Percentiles rank a stretch among this genome's conserved stretches.
Conservation (phyloP, 2,113 vertebrate species). For the Mesitornis unicolor region DNA sequence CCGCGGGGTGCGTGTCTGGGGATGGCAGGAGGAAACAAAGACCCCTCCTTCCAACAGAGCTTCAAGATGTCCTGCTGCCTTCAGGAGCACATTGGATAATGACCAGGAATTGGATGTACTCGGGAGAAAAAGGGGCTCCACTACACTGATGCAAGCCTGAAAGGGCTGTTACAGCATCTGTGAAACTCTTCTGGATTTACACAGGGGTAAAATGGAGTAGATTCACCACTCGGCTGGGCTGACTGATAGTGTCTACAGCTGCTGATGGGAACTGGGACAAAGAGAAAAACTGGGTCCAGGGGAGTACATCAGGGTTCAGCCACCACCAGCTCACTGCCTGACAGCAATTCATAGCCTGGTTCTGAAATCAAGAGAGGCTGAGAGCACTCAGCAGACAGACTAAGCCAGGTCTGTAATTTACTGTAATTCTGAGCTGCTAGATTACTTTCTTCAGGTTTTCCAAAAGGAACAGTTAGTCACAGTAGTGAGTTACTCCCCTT, state of each 20-base stretch:
- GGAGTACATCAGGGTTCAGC: background rate
- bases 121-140: background rate
- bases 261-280: background rate
- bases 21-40: background rate
- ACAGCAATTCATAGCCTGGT: constrained; percentile 16
- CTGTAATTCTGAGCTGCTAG: constrained; percentile 23
- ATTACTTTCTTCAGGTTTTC: background rate
- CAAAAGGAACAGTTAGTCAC: background rate
- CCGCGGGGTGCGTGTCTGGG: background rate
- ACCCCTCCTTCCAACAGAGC: background rate
- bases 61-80: background rate
- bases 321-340: constrained; percentile 13
- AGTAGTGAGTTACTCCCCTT: background rate
- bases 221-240: background rate
- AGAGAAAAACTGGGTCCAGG: background rate
- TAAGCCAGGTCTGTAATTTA: constrained; percentile 35
- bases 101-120: background rate
- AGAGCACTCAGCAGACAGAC: constrained; percentile 18
- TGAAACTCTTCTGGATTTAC: background rate
- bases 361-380: constrained; percentile 37
- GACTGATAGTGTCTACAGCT: background rate
- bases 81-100: background rate
- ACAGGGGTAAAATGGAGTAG: accelerated
- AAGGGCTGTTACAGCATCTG: background rate
- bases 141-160: background rate